Evolutionary conservation across 2,797 vertebrate genomes (phyloP).

Genomic region (Silurus lanzhouensis): DNA sequence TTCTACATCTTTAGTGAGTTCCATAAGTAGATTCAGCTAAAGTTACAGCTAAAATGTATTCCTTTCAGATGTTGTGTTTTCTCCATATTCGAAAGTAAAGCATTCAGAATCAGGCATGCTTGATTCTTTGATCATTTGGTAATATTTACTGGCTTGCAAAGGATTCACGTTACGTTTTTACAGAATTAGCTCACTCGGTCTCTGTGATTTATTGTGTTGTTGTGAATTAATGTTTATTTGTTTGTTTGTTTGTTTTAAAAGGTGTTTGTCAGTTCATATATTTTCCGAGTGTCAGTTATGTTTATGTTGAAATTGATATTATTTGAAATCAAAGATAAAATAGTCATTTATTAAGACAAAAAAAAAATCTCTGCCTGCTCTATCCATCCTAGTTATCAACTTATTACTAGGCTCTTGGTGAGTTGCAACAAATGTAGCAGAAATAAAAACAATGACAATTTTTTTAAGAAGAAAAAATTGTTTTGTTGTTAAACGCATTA

Average conservation of each 20-base stretch:
- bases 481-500: no score
- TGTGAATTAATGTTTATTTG: neutral
- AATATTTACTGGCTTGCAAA: neutral
- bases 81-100: neutral
- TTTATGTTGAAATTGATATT: neutral
- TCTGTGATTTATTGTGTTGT: neutral
- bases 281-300: neutral
- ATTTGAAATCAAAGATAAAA: neutral
- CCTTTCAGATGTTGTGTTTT: neutral
- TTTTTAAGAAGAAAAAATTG: no score
- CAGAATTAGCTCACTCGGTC: neutral
- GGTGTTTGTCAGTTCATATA: no score
- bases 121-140: neutral
- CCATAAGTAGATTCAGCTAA: neutral
- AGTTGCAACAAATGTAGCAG: no score
- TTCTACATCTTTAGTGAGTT: neutral
- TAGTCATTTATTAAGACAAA: neutral
- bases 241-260: neutral
- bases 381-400: no score
- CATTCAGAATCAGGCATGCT: neutral
- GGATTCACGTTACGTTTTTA: neutral
- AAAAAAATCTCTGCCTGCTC: neutral
- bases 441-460: no score
- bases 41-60: neutral
- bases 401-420: no score